phyloP scores from a whole-genome alignment of 1,140 invertebrate species.

The Lepidurus couesii region DNA sequence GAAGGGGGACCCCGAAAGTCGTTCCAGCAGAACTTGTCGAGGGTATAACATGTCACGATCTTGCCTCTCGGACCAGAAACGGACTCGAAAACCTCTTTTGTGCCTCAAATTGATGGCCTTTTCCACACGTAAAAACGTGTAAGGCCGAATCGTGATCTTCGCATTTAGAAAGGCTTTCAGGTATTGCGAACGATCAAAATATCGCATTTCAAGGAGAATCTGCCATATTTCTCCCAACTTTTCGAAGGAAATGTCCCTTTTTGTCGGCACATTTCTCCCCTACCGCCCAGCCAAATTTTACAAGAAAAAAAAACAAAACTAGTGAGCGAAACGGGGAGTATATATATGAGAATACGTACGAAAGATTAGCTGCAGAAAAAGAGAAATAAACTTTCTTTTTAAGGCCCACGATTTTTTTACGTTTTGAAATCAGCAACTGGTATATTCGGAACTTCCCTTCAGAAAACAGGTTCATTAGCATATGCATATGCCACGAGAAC shows the following conservation, averaged over 20 bases:
- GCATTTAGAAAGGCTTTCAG: neutral
- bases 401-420: neutral
- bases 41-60: constrained; percentile 9
- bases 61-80: neutral
- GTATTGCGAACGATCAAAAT: neutral
- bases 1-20: neutral
- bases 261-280: too few species aligned
- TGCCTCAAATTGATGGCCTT: constrained; percentile 19
- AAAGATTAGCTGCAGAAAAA: neutral
- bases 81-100: constrained; percentile 6
- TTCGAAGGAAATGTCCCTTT: too few species aligned
- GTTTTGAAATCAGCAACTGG: neutral
- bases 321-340: too few species aligned
- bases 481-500: constrained; percentile 14
- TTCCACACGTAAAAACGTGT: constrained; percentile 11
- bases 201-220: neutral
- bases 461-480: constrained; percentile 3
- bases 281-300: too few species aligned
- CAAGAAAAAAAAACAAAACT: too few species aligned
- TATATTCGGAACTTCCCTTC: neutral
- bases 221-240: neutral
- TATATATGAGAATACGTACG: neutral
- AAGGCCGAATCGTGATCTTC: neutral
- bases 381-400: neutral
- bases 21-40: neutral